Evolutionary conservation across 30 jellyfish, hydroid and myxozoan genomes (phyloP).

Genomic region (Hydractinia echinata): DNA sequence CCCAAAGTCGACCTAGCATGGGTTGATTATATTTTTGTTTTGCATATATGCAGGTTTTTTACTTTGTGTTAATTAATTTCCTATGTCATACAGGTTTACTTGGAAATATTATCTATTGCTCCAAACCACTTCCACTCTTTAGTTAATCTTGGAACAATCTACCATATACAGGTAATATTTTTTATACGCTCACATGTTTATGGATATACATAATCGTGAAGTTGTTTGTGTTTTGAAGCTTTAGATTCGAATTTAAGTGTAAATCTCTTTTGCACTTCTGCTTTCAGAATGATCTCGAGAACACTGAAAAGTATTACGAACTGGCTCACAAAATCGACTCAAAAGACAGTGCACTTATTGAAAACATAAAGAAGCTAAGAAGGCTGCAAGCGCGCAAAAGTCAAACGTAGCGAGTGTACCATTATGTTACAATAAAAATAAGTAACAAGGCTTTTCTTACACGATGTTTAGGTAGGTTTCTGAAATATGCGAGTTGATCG

Average conservation of each 20-base stretch:
- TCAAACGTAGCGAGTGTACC: background rate
- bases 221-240: too few relatives aligned
- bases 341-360: background rate
- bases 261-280: background rate
- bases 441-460: too few relatives aligned
- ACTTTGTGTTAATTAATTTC: too few relatives aligned
- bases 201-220: too few relatives aligned
- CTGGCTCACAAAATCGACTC: conserved; percentile 7
- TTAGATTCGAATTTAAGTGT: too few relatives aligned
- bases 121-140: conserved; percentile 61
- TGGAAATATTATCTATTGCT: conserved; percentile 26
- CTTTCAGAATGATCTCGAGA: background rate
- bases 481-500: too few relatives aligned
- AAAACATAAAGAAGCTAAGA: conserved; percentile 5
- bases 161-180: conserved; percentile 47
- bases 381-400: conserved; percentile 1
- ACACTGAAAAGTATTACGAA: conserved; percentile 48
- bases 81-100: conserved; percentile 45
- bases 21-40: too few relatives aligned
- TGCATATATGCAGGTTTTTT: too few relatives aligned
- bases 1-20: too few relatives aligned
- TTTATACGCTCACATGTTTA: too few relatives aligned
- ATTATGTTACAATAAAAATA: too few relatives aligned
- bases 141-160: conserved; percentile 56
- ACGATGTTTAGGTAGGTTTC: too few relatives aligned